Evolutionary conservation across 2,797 vertebrate species (phyloP), one percentile per base, ranked within the genome.

Genomic region (Rhyacichthys aspro): DNA sequence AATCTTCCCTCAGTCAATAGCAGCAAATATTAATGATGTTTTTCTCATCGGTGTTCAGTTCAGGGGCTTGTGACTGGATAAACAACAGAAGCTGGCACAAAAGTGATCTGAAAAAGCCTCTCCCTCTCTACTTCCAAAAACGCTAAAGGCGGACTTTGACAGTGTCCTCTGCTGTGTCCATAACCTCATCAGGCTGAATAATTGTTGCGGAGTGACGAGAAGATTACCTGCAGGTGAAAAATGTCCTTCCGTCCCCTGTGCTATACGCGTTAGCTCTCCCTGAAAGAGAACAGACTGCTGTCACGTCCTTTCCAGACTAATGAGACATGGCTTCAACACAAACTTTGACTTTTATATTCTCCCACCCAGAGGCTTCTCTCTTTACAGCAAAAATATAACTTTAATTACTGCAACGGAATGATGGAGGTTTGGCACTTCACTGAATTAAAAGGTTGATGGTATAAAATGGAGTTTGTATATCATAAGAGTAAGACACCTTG

Each of bases 161-260:
- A 19, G 55, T 76, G 79, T 84, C 76, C 82, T 85, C 70, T 59
- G 45, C 68, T 75, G 54, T 58, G 69, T 76, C 81, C 78, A 76
- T 78, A 74, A 81, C 81, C 85, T 82, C 83, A 85, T 82, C 81
- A 78, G 59, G 60, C 74, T 84, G 80, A 88, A 85, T 86, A 81
- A 86, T 87, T 85, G 77, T 82, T 74, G 52, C 62, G 23, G 70
- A 64, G 63, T 28, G 8, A 52, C 47, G 47, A 59, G 68, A 78
- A 73, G 73, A 74, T 82, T 78, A 82, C 89, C 83, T 79, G 66
- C 39, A 83, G 82, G 78, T 83, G 59, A 85, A 66, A 76, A 76
- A 82, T 74, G 69, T 76, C 72, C 73, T 74, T 61, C 70, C 44
- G 34, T 54, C 23, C 38, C 59, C 46, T n/a, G 1, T 39, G 47